Evolutionary conservation across 2,797 vertebrate species (phyloP).

Genomic region (Mormyrus hasselquistii): DNA sequence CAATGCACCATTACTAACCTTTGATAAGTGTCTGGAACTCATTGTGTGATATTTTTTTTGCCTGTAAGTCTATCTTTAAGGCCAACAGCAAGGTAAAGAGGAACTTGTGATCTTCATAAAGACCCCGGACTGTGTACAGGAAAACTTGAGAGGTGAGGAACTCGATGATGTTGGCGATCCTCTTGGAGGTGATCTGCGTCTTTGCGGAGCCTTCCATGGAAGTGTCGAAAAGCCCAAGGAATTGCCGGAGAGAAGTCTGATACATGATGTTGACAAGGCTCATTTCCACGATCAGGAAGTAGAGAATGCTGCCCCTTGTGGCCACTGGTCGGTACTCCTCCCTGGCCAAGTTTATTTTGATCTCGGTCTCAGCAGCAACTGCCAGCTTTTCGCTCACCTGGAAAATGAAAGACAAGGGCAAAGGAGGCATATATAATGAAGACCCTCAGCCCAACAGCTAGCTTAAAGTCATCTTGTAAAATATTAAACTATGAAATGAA

Average conservation of each 20-base stretch:
- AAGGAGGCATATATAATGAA: not conserved
- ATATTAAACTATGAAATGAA: not conserved
- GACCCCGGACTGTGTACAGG: conserved; percentile 65
- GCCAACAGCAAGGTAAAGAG: conserved; percentile 74
- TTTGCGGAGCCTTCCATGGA: conserved; percentile 65
- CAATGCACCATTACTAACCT: conserved; percentile 53
- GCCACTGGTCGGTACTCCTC: conserved; percentile 79
- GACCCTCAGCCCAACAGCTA: not conserved
- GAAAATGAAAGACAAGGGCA: not conserved
- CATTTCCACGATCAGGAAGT: conserved; percentile 82
- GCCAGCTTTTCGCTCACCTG: conserved; percentile 72
- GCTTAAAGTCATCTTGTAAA: not conserved
- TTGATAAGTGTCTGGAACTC: conserved; percentile 76
- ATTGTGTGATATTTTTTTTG: conserved; percentile 61
- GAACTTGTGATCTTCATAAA: conserved; percentile 75
- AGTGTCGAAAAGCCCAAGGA: conserved; percentile 71
- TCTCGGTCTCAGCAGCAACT: conserved; percentile 62
- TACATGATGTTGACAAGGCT: conserved; percentile 79
- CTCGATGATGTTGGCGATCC: conserved; percentile 62
- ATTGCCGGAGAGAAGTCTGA: conserved; percentile 75
- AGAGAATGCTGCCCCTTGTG: conserved; percentile 73
- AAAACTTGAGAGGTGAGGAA: conserved; percentile 71
- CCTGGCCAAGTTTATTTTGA: conserved; percentile 73
- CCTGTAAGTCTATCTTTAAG: conserved; percentile 74
- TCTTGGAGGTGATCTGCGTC: conserved; percentile 69